Conservation (phyloP, 37 sponge, comb jelly and placozoan genomes). For the Halichondria panicea region DNA sequence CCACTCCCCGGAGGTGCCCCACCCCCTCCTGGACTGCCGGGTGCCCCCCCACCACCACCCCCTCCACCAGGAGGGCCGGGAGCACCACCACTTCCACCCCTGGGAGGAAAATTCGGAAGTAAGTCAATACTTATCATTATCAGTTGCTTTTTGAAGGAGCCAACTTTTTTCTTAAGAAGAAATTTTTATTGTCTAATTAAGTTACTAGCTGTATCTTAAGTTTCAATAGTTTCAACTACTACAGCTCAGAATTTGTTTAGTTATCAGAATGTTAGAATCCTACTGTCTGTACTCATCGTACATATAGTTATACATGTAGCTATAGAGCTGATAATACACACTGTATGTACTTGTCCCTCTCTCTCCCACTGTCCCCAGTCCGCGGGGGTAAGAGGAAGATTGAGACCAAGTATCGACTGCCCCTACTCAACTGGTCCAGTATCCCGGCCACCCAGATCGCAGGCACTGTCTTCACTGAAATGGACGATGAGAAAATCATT, state of each 20-base stretch:
- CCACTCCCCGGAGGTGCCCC: slow-evolving; percentile 12
- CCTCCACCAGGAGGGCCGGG: slow-evolving; percentile 26
- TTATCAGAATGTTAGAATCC: too few relatives aligned
- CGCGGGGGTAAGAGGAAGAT: slow-evolving; percentile 67
- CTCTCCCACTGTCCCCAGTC: too few relatives aligned
- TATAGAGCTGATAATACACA: too few relatives aligned
- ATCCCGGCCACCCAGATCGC: slow-evolving; percentile 65
- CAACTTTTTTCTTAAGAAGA: neutral
- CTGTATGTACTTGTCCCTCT: too few relatives aligned
- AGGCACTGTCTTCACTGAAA: slow-evolving; percentile 68
- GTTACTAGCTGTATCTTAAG: too few relatives aligned
- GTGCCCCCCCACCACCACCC: slow-evolving; percentile 20
- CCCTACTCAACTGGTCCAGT: slow-evolving; percentile 73
- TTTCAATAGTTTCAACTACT: too few relatives aligned
- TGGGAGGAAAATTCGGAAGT: neutral
- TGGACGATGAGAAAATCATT: slow-evolving; percentile 74
- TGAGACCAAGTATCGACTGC: slow-evolving; percentile 73
- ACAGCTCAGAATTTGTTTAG: too few relatives aligned
- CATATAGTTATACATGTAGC: too few relatives aligned
- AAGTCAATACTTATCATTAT: neutral
- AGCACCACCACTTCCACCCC: slow-evolving; percentile 40
- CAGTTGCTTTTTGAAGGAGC: neutral
- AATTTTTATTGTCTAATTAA: too few relatives aligned
- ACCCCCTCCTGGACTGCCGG: slow-evolving; percentile 10
- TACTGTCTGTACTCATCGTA: too few relatives aligned